phyloP scores from a whole-genome alignment of 2,888 invertebrate species.

The Leptopilina syphax region DNA sequence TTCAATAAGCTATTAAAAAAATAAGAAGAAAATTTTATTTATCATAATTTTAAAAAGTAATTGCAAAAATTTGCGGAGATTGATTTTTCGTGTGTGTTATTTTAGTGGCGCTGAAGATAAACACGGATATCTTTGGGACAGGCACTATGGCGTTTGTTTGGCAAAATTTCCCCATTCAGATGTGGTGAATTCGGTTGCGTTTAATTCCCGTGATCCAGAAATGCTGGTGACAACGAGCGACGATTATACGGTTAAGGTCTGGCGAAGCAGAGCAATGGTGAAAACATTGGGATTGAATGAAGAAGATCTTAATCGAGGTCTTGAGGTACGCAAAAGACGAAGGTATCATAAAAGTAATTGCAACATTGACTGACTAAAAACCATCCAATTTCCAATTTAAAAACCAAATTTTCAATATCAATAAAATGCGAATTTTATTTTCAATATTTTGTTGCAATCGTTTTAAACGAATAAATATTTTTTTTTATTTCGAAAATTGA shows the following conservation, averaged over 20 bases:
- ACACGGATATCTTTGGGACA: conserved; percentile 90
- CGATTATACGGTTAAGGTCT: conserved; percentile 86
- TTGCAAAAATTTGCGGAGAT: too few relatives aligned
- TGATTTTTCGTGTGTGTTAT: conserved; percentile 52
- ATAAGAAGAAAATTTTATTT: too few relatives aligned
- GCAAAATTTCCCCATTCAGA: conserved; percentile 87
- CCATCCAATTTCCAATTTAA: conserved; percentile 74
- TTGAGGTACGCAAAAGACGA: conserved; percentile 75
- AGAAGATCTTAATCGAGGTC: conserved; percentile 74
- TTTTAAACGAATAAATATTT: too few relatives aligned
- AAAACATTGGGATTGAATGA: conserved; percentile 76
- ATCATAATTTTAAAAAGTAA: too few relatives aligned
- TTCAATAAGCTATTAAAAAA: too few relatives aligned
- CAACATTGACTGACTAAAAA: conserved; percentile 73
- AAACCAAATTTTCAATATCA: conserved; percentile 39
- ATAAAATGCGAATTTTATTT: too few relatives aligned
- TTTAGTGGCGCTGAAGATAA: conserved; percentile 90
- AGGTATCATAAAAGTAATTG: conserved; percentile 69
- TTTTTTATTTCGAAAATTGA: too few relatives aligned
- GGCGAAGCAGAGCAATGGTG: conserved; percentile 78
- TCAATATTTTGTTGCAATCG: too few relatives aligned
- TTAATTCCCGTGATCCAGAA: conserved; percentile 88
- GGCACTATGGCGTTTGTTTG: conserved; percentile 88
- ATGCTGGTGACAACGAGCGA: conserved; percentile 91
- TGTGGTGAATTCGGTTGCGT: conserved; percentile 91